Evolutionary conservation across 2,113 vertebrate species (phyloP).

Genomic region (Ctenomys sociabilis): DNA sequence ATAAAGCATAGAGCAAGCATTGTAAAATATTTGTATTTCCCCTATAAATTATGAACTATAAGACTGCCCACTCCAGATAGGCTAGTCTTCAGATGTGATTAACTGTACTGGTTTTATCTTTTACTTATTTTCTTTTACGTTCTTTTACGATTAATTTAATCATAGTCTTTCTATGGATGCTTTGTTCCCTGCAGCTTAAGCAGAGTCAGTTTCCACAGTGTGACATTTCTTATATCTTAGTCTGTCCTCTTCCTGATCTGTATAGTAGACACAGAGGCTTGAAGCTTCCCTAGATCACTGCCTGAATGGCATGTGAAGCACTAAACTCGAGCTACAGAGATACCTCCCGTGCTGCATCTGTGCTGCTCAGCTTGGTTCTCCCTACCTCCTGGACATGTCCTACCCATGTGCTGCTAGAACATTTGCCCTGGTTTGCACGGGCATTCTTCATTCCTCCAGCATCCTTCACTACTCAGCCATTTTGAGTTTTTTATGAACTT

Average conservation of each 20-base stretch:
- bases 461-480: neutral
- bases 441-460: neutral
- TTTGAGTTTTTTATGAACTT: conserved; percentile 54
- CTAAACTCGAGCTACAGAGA: neutral
- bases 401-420: neutral
- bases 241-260: neutral
- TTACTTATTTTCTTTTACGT: conserved; percentile 21
- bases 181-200: conserved; percentile 24
- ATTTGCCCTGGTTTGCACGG: neutral
- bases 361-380: neutral
- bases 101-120: conserved; percentile 38
- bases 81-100: conserved; percentile 8
- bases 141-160: conserved; percentile 46
- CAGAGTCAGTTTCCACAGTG: neutral
- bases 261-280: neutral
- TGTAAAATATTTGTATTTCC: neutral
- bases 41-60: neutral
- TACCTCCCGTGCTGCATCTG: neutral
- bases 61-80: neutral
- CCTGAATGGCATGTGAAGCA: neutral
- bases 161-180: conserved; percentile 20
- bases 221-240: neutral
- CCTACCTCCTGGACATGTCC: neutral
- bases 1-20: conserved; percentile 5
- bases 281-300: neutral